Percentiles rank a stretch among this genome's conserved stretches.
Evolutionary conservation across 2,113 vertebrate genomes (phyloP).

Genomic region (Tachycineta bicolor): DNA sequence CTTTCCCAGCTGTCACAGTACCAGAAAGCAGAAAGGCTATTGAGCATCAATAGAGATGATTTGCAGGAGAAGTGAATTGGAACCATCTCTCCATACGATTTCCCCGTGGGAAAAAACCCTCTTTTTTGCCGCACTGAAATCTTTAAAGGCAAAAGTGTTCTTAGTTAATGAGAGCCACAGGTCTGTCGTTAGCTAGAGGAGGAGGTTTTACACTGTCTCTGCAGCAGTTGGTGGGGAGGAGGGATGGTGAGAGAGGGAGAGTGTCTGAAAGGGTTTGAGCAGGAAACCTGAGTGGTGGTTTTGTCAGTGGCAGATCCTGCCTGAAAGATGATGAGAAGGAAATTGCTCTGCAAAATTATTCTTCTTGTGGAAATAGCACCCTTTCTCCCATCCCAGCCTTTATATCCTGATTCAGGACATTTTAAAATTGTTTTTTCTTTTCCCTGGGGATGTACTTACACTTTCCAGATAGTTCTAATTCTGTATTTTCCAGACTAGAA

Average conservation of each 20-base stretch:
- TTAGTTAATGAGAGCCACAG: not conserved
- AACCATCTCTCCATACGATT: not conserved
- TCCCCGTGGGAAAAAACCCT: not conserved
- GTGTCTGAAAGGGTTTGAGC: not conserved
- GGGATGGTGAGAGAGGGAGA: not conserved
- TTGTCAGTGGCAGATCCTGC: not conserved
- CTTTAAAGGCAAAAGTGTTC: not conserved
- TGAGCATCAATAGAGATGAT: not conserved
- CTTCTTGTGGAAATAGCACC: not conserved
- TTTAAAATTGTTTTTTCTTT: not conserved
- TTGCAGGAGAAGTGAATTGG: not conserved
- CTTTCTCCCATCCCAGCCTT: not conserved
- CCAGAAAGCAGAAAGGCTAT: not conserved
- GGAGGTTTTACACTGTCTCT: not conserved
- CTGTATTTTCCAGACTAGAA: not conserved
- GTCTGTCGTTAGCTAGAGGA: not conserved
- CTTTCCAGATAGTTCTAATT: not conserved
- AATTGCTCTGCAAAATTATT: not conserved
- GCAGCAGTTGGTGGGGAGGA: not conserved
- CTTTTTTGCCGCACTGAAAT: not conserved
- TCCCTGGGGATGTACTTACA: not conserved
- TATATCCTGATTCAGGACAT: not conserved
- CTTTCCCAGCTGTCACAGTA: not conserved
- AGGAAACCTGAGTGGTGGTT: not conserved
- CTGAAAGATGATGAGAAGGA: not conserved